Base-by-base conservation (phyloP, 92 coral and sea anemone species). In the Porites cylindrica region DNA sequence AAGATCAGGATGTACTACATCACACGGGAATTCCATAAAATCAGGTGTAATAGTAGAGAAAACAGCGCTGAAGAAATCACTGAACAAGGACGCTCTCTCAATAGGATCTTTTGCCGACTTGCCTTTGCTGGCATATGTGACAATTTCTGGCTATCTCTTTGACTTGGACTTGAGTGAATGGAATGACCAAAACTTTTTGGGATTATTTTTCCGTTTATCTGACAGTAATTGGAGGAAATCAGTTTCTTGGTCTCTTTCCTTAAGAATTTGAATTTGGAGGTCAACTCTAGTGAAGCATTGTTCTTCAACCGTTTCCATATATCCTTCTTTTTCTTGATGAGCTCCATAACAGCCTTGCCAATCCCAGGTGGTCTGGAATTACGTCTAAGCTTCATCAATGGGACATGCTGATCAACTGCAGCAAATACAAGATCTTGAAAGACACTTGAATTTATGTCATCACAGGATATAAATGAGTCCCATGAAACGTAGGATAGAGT, bases 161-260 rank as follows among this genome's bases (percentile, higher is more conserved):
- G 78, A 51, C 84, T 77, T 86, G 24, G 90, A 77, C 78, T 59
- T 86, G 72, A 86, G 84, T 24, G 78, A 78, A 51, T 81, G 91
- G 66, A 88, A 88, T 13, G 91, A 75, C 87, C 83, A 81, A 75
- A 81, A 66, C 47, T 29, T 81, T 75, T 76, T 75, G 9, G 83
- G 87, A 23, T 81, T 88, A 52, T 43, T n/a, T 67, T 87, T 87
- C 24, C 62, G 68, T 32, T 80, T 87, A 60, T 23, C 59, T 43
- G 85, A 70, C 61, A 83, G 65, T 89, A 89, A 85, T 89, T 89
- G 83, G 79, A 89, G 53, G 92, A 89, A 85, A 89, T 89, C 47
- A 78, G 92, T 47, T 75, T 83, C 80, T 89, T 89, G 47, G 92
- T 89, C 75, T 89, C 61, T 53, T 84, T 89, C 88, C 85, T 83